phyloP scores from a whole-genome alignment of 1,140 invertebrate genomes.

The Babylonia areolata region DNA sequence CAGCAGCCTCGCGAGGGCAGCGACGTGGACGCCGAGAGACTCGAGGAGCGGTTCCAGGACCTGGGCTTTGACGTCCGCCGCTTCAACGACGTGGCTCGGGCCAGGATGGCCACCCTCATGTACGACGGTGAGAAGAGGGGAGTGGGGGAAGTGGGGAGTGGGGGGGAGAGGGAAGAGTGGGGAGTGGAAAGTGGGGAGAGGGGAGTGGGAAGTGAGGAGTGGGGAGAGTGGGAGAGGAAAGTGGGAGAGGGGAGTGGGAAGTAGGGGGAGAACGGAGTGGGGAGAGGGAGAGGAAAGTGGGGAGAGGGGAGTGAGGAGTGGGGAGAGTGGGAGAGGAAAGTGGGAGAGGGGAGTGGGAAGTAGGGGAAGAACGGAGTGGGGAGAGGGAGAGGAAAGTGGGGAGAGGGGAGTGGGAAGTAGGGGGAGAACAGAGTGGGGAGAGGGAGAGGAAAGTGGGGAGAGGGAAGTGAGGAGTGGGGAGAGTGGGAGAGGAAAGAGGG shows the following conservation, averaged over 20 bases:
- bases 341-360: too few relatives aligned
- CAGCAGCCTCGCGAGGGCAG: slow-evolving; percentile 84
- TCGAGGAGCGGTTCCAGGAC: slow-evolving; percentile 80
- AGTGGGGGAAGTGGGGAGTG: background rate
- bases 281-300: background rate
- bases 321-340: background rate
- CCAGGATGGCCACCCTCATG: slow-evolving; percentile 83
- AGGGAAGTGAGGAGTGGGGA: background rate
- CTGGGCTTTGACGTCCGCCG: slow-evolving; percentile 86
- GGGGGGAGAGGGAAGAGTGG: background rate
- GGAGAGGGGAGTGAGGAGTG: background rate
- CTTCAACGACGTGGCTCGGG: slow-evolving; percentile 80
- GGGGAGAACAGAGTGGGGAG: background rate
- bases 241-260: background rate
- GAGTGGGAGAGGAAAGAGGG: background rate
- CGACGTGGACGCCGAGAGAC: slow-evolving; percentile 80
- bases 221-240: background rate
- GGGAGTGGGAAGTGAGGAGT: background rate
- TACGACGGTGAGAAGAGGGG: slow-evolving; percentile 59
- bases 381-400: too few relatives aligned
- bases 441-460: background rate
- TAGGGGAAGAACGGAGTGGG: too few relatives aligned
- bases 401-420: too few relatives aligned
- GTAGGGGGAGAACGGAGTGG: background rate
- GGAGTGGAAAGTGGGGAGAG: background rate